phyloP scores from a whole-genome alignment of 2,113 vertebrate species.

The Syngnathus scovelli region DNA sequence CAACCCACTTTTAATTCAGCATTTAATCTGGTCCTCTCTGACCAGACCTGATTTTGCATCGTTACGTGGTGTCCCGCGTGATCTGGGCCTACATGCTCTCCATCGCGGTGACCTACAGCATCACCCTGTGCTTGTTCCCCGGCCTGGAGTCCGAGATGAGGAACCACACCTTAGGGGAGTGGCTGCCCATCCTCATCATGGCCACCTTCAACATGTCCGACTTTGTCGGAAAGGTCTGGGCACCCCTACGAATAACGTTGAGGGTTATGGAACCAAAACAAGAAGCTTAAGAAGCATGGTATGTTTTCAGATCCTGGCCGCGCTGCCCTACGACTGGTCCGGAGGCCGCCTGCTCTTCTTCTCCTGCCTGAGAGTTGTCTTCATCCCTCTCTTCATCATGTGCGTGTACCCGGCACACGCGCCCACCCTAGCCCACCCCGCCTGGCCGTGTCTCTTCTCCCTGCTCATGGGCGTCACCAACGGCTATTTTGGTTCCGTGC shows the following conservation, averaged over 20 bases:
- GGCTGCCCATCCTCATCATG: conserved; percentile 98
- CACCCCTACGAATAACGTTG: no score
- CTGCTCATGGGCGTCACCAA: conserved; percentile 96
- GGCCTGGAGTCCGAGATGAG: conserved; percentile 94
- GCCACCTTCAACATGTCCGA: conserved; percentile 98
- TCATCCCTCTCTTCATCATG: conserved; percentile 97
- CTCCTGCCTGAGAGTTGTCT: conserved; percentile 85
- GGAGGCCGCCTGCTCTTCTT: conserved; percentile 85
- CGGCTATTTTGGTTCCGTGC: conserved; percentile 93
- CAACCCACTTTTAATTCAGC: no score
- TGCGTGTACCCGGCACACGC: conserved; percentile 82
- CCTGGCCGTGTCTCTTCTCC: conserved; percentile 96
- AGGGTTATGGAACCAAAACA: not conserved
- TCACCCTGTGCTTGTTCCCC: conserved; percentile 93
- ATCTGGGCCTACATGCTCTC: conserved; percentile 98
- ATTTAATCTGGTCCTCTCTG: not conserved
- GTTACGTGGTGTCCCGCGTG: conserved; percentile 85
- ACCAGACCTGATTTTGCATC: conserved; percentile 89
- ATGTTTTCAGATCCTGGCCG: conserved; percentile 84
- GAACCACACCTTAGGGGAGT: conserved; percentile 84
- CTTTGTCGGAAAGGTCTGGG: conserved; percentile 89
- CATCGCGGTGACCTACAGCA: conserved; percentile 93
- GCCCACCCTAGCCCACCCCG: conserved; percentile 85
- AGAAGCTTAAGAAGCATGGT: not conserved
- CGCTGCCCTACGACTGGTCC: conserved; percentile 87